A percentile compares a stretch with the other conserved stretches of the same genome.
phyloP scores from a whole-genome alignment of 2,113 vertebrate genomes.

The Mystacornis crossleyi region DNA sequence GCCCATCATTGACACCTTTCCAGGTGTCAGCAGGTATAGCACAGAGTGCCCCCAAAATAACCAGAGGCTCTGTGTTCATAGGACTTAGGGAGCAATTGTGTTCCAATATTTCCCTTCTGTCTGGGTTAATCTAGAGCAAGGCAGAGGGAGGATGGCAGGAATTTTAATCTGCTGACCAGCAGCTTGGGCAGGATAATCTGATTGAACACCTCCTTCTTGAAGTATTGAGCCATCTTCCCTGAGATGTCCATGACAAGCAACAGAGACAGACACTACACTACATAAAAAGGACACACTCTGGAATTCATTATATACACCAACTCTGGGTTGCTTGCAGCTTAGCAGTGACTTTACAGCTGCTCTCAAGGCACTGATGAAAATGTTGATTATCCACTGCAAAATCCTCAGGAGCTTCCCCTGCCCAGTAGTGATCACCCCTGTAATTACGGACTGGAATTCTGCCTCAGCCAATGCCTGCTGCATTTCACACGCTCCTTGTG shows the following conservation, averaged over 20 bases:
- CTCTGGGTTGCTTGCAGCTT: background rate
- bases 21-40: background rate
- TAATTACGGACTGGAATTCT: background rate
- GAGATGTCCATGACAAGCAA: background rate
- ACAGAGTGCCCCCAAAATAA: background rate
- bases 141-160: background rate
- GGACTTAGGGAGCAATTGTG: background rate
- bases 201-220: background rate
- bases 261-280: background rate
- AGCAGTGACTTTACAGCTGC: background rate
- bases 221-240: background rate
- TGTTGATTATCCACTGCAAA: background rate
- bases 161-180: background rate
- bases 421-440: background rate
- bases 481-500: background rate
- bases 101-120: background rate
- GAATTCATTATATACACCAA: background rate
- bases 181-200: background rate
- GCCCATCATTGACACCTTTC: background rate
- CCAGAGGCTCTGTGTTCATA: background rate
- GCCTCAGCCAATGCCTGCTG: background rate
- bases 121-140: background rate
- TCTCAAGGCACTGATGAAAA: background rate
- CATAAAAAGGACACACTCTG: background rate
- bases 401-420: background rate